Percentiles rank a stretch among this genome's conserved stretches.
These are phyloP conservation scores for Canis aureus DNA, from an alignment of 2,113 vertebrate genomes.

Conservation along the genomic window DNA sequence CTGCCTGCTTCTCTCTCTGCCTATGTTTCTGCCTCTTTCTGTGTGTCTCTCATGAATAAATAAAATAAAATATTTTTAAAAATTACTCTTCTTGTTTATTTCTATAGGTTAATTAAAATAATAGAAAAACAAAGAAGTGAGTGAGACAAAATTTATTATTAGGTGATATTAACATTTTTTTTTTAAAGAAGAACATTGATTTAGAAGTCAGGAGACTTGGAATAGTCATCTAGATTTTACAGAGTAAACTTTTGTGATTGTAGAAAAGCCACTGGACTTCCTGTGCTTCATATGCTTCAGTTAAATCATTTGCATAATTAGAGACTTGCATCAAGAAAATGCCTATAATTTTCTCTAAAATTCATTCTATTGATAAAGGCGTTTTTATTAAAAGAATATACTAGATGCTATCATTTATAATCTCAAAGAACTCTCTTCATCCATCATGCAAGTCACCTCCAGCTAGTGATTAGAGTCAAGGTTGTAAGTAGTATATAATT, in stretches of 20 bases:
- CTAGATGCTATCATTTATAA: not conserved
- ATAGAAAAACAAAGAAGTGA: not conserved
- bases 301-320: not conserved
- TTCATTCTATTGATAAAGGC: not conserved
- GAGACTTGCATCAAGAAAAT: not conserved
- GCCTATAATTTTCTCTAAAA: not conserved
- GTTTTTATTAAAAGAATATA: not conserved
- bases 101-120: not conserved
- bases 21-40: no score
- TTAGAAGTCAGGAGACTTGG: not conserved
- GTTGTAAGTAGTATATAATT: not conserved
- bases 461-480: not conserved
- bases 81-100: not conserved
- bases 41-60: no score
- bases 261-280: not conserved
- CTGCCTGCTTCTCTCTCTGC: no score
- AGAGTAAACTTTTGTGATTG: not conserved
- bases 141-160: not conserved
- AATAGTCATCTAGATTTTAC: not conserved
- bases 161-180: not conserved
- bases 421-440: not conserved
- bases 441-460: not conserved
- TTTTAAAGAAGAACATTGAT: not conserved
- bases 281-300: not conserved
- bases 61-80: no score